phyloP scores from a whole-genome alignment of 1,140 invertebrate species.

The Macrobrachium nipponense region DNA sequence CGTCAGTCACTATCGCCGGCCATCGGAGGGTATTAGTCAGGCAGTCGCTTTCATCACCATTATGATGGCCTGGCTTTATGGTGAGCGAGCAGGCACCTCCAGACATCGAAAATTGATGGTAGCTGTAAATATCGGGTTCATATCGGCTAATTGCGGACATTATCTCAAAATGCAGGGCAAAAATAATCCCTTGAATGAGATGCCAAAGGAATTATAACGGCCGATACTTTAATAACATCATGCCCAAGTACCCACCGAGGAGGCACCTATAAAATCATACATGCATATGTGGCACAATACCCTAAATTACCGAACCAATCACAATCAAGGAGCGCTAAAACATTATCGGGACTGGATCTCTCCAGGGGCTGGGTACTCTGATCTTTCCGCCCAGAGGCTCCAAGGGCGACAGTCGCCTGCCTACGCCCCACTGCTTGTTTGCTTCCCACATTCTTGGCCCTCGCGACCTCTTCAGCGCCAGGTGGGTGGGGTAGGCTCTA shows the following conservation, averaged over 20 bases:
- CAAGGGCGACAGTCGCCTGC: slow-evolving; percentile 6
- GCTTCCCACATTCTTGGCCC: slow-evolving; percentile 56
- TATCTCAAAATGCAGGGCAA: no score
- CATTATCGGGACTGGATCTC: slow-evolving; percentile 32
- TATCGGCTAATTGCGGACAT: no score
- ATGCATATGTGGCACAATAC: slow-evolving; percentile 50
- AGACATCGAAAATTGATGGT: no score
- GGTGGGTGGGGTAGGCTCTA: slow-evolving; percentile 53
- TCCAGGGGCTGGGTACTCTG: background rate
- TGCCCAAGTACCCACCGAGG: slow-evolving; percentile 7
- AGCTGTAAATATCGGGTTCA: no score
- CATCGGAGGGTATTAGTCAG: no score
- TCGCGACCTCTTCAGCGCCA: slow-evolving; percentile 28
- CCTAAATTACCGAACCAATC: slow-evolving; percentile 53
- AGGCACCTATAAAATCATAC: background rate
- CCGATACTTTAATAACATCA: background rate
- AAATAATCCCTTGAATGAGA: no score
- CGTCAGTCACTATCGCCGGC: no score
- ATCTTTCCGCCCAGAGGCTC: background rate
- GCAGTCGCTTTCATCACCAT: no score
- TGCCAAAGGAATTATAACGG: no score
- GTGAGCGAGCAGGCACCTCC: no score
- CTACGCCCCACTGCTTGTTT: slow-evolving; percentile 21
- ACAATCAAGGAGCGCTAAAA: slow-evolving; percentile 51
- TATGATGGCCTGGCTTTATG: no score